A percentile compares a stretch with the other conserved stretches of the same genome.
Conservation (phyloP, 2,113 vertebrate genomes). For the Furnarius figulus region DNA sequence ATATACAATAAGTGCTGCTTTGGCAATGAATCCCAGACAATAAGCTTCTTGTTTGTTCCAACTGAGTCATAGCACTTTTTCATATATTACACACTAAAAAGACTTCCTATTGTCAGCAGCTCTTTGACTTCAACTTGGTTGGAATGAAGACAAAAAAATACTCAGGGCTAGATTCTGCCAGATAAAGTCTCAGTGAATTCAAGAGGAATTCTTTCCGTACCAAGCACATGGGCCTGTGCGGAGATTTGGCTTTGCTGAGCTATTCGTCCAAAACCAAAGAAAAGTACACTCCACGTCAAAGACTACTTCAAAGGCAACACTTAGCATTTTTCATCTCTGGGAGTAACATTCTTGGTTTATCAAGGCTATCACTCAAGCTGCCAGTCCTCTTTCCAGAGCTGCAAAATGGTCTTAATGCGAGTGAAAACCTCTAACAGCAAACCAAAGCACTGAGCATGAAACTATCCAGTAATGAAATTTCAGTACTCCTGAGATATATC, state of each 20-base stretch:
- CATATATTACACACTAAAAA: slow-evolving; percentile 1
- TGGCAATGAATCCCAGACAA: neutral
- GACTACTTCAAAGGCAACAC: slow-evolving; percentile 48
- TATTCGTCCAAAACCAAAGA: neutral
- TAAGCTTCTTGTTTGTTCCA: neutral
- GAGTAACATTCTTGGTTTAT: slow-evolving; percentile 55
- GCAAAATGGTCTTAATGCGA: neutral
- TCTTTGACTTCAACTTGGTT: neutral
- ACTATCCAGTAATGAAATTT: neutral
- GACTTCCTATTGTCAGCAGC: slow-evolving; percentile 33
- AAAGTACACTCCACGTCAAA: slow-evolving; percentile 27
- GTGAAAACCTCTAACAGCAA: neutral
- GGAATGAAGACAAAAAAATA: neutral
- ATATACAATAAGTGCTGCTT: neutral
- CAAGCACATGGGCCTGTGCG: neutral
- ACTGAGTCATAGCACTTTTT: slow-evolving; percentile 6
- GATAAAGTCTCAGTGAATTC: neutral
- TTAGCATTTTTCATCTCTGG: slow-evolving; percentile 10
- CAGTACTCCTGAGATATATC: neutral
- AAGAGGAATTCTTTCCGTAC: neutral
- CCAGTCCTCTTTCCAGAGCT: neutral
- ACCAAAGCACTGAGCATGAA: neutral
- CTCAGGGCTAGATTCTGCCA: neutral
- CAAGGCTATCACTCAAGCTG: slow-evolving; percentile 35
- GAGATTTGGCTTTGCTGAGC: neutral